Evolutionary conservation across 1,140 invertebrate species (phyloP).

Genomic region (Onthophagus taurus): DNA sequence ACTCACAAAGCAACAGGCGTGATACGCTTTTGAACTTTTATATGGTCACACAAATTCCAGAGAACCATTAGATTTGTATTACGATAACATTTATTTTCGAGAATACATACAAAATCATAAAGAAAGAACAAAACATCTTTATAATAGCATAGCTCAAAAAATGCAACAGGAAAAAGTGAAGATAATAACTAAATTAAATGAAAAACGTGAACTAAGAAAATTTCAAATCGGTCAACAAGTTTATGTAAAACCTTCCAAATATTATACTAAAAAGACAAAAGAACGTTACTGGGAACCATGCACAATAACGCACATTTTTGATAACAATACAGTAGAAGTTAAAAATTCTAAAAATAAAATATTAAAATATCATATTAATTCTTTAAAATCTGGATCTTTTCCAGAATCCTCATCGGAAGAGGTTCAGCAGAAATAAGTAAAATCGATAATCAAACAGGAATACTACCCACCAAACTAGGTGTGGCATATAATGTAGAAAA

Average conservation of each 20-base stretch:
- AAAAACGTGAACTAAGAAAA: not conserved
- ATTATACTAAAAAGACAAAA: not conserved
- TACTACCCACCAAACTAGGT: not conserved
- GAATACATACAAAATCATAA: not conserved
- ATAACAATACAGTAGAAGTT: not conserved
- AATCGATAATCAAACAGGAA: not conserved
- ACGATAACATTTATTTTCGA: not conserved
- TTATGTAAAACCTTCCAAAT: not conserved
- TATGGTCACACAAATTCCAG: not conserved
- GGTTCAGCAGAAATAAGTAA: not conserved
- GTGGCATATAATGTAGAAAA: not conserved
- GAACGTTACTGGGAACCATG: not conserved
- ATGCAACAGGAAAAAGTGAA: not conserved
- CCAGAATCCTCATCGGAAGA: not conserved
- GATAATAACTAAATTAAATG: not conserved
- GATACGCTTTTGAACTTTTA: not conserved
- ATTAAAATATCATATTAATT: not conserved
- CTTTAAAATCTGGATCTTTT: not conserved
- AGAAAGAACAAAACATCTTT: not conserved
- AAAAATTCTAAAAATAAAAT: not conserved
- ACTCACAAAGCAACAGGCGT: not conserved
- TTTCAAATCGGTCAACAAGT: not conserved
- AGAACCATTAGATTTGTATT: not conserved
- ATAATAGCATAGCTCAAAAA: not conserved
- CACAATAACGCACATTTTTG: not conserved